Base-by-base conservation (phyloP, 2,113 vertebrate genomes). In the Rhinopomastus cyanomelas region DNA sequence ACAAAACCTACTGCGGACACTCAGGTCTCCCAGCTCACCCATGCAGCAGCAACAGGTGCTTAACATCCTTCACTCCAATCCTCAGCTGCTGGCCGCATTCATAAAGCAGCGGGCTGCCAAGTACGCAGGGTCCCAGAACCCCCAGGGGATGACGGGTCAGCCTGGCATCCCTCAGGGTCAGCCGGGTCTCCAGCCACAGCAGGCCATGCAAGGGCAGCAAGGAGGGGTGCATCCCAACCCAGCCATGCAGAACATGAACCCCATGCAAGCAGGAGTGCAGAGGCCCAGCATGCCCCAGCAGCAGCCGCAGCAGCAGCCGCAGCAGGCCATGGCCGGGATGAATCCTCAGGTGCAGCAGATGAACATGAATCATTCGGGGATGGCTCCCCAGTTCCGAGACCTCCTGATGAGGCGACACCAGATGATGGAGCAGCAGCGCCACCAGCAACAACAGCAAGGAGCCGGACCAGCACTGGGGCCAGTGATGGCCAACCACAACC, bases 11-110 rank as follows among this genome's bases (percentile, higher is more conserved):
- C 76, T 98, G 94, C 97, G 97, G 95, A 98, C 97, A 96, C 97
- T 98, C 96, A 97, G 98, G 96, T 98, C 98, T 95, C 97, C 98
- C 93, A 98, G 98, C 94, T 98, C 98, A 56, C 98, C 98, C 91
- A 96, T 98, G 65, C 99, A 99, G 94, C 99, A 99, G 97, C 99
- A 99, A 95, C 99, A 99, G 95, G 98, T 98, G 96, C 97, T 98
- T 73, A 98, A 98, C 97, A 99, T 99, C 95, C 98, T 99, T 53
- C 98, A 99, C n/a, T 98, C 98, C 95, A 99, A 99, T 92, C 99
- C 99, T 42, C 98, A 99, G 72, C 98, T 99, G 39, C 98, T 99
- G 98, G 99, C 99, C 0, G 99, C 99, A 16, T 99, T 99, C 94
- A 99, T 99, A 93, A 99, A 99, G 91, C 99, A 99, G 95, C 97